Conservation (phyloP, 2,797 vertebrate species). For the Hyperoplus immaculatus region DNA sequence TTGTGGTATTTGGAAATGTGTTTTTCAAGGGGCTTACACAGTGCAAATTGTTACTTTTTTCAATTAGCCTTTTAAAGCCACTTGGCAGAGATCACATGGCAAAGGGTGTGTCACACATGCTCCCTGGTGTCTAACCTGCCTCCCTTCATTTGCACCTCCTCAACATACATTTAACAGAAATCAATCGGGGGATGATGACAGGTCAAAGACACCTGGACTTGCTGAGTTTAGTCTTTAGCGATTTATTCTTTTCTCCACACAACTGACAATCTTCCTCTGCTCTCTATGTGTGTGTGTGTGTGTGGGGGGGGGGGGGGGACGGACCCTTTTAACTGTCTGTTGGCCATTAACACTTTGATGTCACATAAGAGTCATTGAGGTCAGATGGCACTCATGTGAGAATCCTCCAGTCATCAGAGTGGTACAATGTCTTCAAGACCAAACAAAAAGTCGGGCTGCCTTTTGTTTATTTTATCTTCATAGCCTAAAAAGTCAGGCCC, state of each 20-base stretch:
- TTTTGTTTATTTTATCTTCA: slow-evolving; percentile 1
- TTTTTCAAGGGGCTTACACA: not conserved
- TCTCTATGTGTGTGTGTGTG: not conserved
- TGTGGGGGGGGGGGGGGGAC: not conserved
- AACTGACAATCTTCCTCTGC: not conserved
- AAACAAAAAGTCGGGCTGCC: slow-evolving; percentile 6
- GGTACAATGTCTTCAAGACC: slow-evolving; percentile 26
- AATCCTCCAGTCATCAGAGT: slow-evolving; percentile 36
- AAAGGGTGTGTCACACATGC: not conserved
- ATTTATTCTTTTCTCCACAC: not conserved
- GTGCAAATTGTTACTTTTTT: not conserved
- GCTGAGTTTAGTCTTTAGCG: not conserved
- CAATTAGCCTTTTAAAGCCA: not conserved
- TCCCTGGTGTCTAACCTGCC: not conserved
- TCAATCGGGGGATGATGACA: slow-evolving; percentile 10
- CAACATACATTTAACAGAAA: slow-evolving; percentile 21
- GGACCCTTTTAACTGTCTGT: slow-evolving; percentile 25
- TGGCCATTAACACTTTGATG: slow-evolving; percentile 35
- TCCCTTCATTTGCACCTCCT: slow-evolving; percentile 16
- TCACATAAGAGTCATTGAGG: slow-evolving; percentile 55
- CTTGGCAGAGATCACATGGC: not conserved
- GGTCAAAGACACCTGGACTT: slow-evolving; percentile 8
- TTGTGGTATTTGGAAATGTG: not conserved
- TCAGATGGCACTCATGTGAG: slow-evolving; percentile 61
- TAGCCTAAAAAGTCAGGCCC: too few relatives aligned